A percentile compares a stretch with the other conserved stretches of the same genome.
Evolutionary conservation across 2,113 vertebrate species (phyloP).

Genomic region (Conger conger): DNA sequence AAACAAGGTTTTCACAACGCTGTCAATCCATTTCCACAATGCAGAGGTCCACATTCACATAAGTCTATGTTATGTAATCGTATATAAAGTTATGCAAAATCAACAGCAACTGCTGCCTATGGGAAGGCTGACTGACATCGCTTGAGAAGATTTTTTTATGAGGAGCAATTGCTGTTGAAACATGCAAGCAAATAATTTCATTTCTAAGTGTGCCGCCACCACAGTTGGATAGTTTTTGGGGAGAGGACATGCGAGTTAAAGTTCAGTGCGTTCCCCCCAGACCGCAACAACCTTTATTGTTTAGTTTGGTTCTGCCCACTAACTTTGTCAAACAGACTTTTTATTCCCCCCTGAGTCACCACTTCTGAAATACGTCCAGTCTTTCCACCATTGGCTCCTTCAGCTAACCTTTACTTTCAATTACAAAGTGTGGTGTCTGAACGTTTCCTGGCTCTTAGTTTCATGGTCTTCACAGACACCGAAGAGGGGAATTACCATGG

Average conservation of each 20-base stretch:
- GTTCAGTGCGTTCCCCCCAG: neutral
- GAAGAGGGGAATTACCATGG: neutral
- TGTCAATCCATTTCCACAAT: neutral
- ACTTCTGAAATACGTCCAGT: neutral
- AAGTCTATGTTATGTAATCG: neutral
- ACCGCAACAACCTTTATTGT: neutral
- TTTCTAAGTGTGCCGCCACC: neutral
- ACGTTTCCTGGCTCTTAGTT: neutral
- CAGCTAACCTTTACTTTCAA: neutral
- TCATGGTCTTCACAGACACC: neutral
- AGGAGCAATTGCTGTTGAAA: neutral
- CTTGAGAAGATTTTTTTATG: neutral
- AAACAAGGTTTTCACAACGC: neutral
- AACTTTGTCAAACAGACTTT: neutral
- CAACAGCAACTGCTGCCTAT: neutral
- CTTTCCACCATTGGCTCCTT: neutral
- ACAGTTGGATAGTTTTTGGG: neutral
- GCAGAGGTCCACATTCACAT: neutral
- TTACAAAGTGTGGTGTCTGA: neutral
- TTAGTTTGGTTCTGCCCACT: neutral
- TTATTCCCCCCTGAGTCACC: neutral
- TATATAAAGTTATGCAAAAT: neutral
- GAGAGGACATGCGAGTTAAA: neutral
- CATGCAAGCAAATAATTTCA: neutral
- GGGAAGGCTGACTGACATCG: neutral